These are phyloP conservation scores for Neomonachus schauinslandi DNA, from an alignment of 2,113 vertebrate genomes.

Conservation along the genomic window DNA sequence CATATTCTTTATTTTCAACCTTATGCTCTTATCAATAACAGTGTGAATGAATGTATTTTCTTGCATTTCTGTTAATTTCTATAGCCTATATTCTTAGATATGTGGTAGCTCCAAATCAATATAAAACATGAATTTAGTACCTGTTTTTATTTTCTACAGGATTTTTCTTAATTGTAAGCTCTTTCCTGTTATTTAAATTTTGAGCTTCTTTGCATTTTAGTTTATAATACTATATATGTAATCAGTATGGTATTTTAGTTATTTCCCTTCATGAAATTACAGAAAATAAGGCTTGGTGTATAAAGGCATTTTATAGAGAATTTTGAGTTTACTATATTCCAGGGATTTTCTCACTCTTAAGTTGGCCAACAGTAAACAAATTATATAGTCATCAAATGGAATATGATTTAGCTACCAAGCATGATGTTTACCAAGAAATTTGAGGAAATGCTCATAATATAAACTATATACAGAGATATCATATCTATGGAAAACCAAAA, in stretches of 20 bases:
- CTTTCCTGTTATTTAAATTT: slow-evolving; percentile 17
- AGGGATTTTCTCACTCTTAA: neutral
- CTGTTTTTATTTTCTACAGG: neutral
- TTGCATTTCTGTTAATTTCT: slow-evolving; percentile 13
- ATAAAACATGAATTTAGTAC: neutral
- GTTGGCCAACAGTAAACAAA: neutral
- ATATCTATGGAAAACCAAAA: neutral
- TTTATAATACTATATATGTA: neutral
- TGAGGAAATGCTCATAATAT: neutral
- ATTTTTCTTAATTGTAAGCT: slow-evolving; percentile 28
- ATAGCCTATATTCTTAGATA: neutral
- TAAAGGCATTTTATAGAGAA: neutral
- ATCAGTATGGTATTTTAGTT: neutral
- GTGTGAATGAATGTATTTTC: neutral
- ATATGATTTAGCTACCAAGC: neutral
- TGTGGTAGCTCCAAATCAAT: neutral
- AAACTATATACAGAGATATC: neutral
- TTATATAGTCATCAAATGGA: neutral
- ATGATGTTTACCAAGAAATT: neutral
- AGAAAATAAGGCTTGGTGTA: neutral
- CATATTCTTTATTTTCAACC: neutral
- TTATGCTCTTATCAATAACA: neutral
- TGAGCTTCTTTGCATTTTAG: neutral
- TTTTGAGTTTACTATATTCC: neutral
- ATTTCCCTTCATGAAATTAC: neutral